A percentile compares a stretch with the other conserved stretches of the same genome.
Conservation (phyloP, 2,888 invertebrate genomes). For the Euproctis similis region DNA sequence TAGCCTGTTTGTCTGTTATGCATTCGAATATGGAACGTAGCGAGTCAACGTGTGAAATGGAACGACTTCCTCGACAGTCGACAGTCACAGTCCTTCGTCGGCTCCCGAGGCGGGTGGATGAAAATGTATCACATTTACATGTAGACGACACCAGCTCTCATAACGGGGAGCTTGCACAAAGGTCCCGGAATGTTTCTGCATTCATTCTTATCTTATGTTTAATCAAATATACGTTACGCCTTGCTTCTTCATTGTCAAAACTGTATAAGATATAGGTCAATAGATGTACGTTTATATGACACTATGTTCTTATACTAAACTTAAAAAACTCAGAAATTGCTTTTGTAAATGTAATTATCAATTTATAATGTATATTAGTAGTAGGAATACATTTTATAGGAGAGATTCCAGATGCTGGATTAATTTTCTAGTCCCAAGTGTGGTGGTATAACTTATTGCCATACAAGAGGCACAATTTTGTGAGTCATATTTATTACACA, state of each 20-base stretch:
- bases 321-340: too few species aligned
- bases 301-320: too few species aligned
- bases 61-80: constrained; percentile 26
- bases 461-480: too few species aligned
- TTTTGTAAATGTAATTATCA: too few species aligned
- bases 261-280: constrained; percentile 32
- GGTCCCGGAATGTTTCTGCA: constrained; percentile 27
- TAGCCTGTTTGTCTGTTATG: constrained; percentile 75
- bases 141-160: constrained; percentile 38
- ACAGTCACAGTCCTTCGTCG: too few species aligned
- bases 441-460: too few species aligned
- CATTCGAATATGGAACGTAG: constrained; percentile 45
- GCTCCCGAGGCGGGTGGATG: constrained; percentile 24
- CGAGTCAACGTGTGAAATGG: constrained; percentile 41
- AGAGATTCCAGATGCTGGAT: too few species aligned
- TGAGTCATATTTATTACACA: too few species aligned
- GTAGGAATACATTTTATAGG: too few species aligned
- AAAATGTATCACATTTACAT: constrained; percentile 53
- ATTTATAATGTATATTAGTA: too few species aligned
- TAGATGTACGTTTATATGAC: too few species aligned
- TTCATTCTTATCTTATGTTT: constrained; percentile 31
- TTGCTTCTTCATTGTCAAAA: constrained; percentile 27
- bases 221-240: constrained; percentile 28
- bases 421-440: too few species aligned
- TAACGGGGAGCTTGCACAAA: constrained; percentile 30